These are phyloP conservation scores for Brachyhypopomus gauderio DNA, from an alignment of 2,113 vertebrate genomes.

Conservation along the genomic window DNA sequence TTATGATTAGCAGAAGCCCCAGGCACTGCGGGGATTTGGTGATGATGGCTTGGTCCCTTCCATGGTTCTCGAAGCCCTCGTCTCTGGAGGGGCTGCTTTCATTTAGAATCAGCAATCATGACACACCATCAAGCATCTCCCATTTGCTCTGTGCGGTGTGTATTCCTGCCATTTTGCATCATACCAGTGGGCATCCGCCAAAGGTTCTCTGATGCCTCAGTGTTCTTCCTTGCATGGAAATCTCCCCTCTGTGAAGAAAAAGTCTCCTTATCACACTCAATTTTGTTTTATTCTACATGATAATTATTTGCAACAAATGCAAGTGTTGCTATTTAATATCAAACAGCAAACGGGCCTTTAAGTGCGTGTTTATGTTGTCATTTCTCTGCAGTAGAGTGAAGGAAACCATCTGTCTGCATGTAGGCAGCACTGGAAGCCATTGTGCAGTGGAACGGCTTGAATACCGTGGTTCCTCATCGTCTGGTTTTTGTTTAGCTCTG, in stretches of 20 bases:
- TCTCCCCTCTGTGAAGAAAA: conserved; percentile 12
- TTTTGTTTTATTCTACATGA: conserved; percentile 1
- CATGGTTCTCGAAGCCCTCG: conserved; percentile 30
- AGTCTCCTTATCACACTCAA: background rate
- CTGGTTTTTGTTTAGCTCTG: conserved; percentile 21
- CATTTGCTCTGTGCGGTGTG: conserved; percentile 32
- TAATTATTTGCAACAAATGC: conserved; percentile 14
- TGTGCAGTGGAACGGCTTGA: background rate
- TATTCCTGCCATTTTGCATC: conserved; percentile 33
- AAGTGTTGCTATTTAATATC: background rate
- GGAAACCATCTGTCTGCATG: background rate
- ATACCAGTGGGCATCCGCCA: conserved; percentile 43
- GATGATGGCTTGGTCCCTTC: conserved; percentile 31
- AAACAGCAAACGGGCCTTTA: background rate
- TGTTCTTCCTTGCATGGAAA: conserved; percentile 19
- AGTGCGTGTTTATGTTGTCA: background rate
- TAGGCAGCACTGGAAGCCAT: background rate
- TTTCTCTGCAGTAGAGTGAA: conserved; percentile 5
- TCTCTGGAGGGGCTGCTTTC: conserved; percentile 48
- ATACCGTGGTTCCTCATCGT: conserved; percentile 9
- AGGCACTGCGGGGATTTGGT: conserved; percentile 6
- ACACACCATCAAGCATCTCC: conserved; percentile 38
- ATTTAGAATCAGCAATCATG: conserved; percentile 47
- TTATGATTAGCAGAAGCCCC: conserved; percentile 19
- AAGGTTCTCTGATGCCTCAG: conserved; percentile 33